These are phyloP conservation scores for Danio choprae DNA, from an alignment of 2,797 vertebrate genomes.

Conservation along the genomic window DNA sequence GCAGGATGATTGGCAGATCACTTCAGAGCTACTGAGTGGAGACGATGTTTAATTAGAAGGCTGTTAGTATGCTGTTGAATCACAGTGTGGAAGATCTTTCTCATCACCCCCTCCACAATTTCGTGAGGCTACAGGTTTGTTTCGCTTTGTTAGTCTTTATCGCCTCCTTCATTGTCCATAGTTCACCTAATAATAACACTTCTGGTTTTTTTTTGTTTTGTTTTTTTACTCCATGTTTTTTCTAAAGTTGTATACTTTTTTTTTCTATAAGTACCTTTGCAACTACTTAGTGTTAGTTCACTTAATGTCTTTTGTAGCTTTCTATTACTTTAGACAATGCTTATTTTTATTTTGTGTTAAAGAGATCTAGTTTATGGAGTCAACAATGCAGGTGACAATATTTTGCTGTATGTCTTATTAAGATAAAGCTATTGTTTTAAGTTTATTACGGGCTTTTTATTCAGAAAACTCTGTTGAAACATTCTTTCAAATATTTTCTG, in stretches of 20 bases:
- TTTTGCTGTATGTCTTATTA: too few species aligned
- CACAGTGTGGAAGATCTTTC: conserved; percentile 24
- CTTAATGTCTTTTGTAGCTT: too few species aligned
- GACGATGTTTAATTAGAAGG: conserved; percentile 48
- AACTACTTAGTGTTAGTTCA: too few species aligned
- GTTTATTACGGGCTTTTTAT: too few species aligned
- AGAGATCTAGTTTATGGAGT: too few species aligned
- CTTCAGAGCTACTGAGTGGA: conserved; percentile 38
- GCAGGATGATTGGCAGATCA: conserved; percentile 48
- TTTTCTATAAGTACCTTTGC: neutral
- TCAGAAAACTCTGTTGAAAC: too few species aligned
- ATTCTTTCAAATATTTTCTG: too few species aligned
- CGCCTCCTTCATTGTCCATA: neutral
- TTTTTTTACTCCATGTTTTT: neutral
- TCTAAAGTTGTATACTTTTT: neutral
- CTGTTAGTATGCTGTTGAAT: conserved; percentile 29
- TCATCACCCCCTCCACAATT: neutral
- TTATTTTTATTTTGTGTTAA: too few species aligned
- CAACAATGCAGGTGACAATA: too few species aligned
- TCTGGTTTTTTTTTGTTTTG: too few species aligned
- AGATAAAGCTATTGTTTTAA: too few species aligned
- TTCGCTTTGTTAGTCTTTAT: neutral
- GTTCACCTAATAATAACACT: neutral
- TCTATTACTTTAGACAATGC: too few species aligned
- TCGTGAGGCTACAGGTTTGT: neutral